Base-by-base conservation (phyloP, 2,113 vertebrate genomes). In the Mesitornis unicolor region DNA sequence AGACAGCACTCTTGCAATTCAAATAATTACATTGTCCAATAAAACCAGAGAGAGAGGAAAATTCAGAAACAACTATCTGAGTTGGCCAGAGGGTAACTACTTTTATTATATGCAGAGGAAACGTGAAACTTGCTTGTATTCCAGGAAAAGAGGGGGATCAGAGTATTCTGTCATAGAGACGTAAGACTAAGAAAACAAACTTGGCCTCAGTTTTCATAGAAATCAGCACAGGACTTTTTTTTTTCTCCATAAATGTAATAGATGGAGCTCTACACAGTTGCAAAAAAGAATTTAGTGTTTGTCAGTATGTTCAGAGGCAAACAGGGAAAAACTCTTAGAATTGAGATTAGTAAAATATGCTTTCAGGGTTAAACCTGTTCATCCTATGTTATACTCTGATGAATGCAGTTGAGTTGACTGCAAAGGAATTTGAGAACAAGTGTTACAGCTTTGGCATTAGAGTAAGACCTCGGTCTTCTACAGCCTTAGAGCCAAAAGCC, bases 1-100 rank as follows among this genome's bases (percentile, higher is more conserved):
- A 81, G 83, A 77, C 29, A 43, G 45, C 86, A 73, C 57, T 92
- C 73, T 68, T 83, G 87, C 88, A 77, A 94, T 93, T 96, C 90
- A 94, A 96, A 95, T 96, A 95, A 97, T 88, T 94, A 86, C 68
- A 95, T 78, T 90, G 54, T 48, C 54, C 93, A 85, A 82, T 94
- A 93, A 95, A 96, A 96, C 16, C 20, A 57, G 87, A 80, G 83
- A 84, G 89, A 80, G 83, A 84, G 89, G 63, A 96, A 97, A 96
- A 78, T 83, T 96, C 81, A 95, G 95, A 89, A 97, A 56, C 92
- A 96, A 70, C 92, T 89, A 35, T 97, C 83, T 94, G 81, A 96
- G 56, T 29, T 94, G 92, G 91, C 95, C 96, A 97, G 96, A 97
- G 95, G 97, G 97, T 92, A 97, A 96, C 87, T 95, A 59, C 96